Evolutionary conservation across 92 coral and sea anemone species (phyloP).

Genomic region (Porites cylindrica): DNA sequence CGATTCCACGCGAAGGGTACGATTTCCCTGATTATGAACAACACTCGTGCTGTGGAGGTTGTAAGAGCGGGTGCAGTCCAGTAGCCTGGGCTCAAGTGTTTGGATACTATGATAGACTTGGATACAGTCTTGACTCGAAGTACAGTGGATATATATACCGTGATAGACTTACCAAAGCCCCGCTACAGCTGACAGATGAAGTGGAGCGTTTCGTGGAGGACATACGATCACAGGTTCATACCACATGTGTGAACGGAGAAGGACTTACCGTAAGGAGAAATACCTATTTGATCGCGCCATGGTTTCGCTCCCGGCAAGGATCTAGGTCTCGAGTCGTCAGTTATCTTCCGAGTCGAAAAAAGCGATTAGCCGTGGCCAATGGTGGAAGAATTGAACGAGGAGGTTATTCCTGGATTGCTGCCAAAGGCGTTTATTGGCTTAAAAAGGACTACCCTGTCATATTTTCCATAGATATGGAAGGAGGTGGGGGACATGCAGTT

Average conservation of each 20-base stretch:
- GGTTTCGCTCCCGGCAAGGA: conserved; percentile 55
- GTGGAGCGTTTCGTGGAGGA: conserved; percentile 58
- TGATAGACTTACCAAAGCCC: conserved; percentile 12
- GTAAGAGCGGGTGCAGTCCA: conserved; percentile 62
- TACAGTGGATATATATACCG: conserved; percentile 16
- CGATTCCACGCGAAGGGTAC: neutral
- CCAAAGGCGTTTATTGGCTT: conserved; percentile 8
- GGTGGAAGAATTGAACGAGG: neutral
- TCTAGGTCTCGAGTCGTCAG: neutral
- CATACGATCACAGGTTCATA: conserved; percentile 31
- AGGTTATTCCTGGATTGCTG: neutral
- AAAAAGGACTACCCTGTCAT: conserved; percentile 38
- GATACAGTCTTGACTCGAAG: neutral
- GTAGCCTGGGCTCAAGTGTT: conserved; percentile 78
- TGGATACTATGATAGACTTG: conserved; percentile 66
- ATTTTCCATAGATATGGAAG: conserved; percentile 4
- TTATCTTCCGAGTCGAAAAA: neutral
- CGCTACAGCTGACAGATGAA: neutral
- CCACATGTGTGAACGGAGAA: conserved; percentile 20
- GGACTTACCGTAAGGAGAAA: neutral
- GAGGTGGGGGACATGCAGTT: conserved; percentile 12
- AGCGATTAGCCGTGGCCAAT: conserved; percentile 3
- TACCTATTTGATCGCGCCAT: neutral
- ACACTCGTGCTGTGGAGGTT: conserved; percentile 50
- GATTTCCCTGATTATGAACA: conserved; percentile 63